Evolutionary conservation across 2,888 invertebrate species (phyloP).

Genomic region (Mamestra brassicae): DNA sequence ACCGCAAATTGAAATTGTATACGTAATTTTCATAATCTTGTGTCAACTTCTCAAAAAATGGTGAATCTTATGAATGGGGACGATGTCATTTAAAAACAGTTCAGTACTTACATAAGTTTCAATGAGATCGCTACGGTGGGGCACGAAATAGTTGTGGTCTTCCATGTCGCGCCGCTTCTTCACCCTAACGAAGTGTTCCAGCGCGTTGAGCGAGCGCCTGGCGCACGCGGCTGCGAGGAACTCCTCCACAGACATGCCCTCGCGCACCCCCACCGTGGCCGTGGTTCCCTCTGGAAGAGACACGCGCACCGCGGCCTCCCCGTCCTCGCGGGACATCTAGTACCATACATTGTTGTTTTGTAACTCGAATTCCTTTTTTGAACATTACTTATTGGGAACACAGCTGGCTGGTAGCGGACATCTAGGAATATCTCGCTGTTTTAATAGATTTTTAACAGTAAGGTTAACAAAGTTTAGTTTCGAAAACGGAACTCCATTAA

Average conservation of each 20-base stretch:
- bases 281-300: slow-evolving; percentile 96
- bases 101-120: slow-evolving; percentile 96
- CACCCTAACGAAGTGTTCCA: slow-evolving; percentile 98
- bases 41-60: background rate
- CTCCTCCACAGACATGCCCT: slow-evolving; percentile 98
- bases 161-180: slow-evolving; percentile 98
- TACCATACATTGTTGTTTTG: slow-evolving; percentile 11
- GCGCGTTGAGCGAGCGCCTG: slow-evolving; percentile 97
- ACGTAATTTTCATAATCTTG: background rate
- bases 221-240: slow-evolving; percentile 98
- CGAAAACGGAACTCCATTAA: background rate
- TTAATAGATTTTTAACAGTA: too few species aligned
- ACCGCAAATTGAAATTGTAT: slow-evolving; percentile 10
- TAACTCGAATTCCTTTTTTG: background rate
- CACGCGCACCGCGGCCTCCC: slow-evolving; percentile 97
- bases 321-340: slow-evolving; percentile 96
- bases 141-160: slow-evolving; percentile 98
- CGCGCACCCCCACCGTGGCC: slow-evolving; percentile 96
- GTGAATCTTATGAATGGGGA: background rate
- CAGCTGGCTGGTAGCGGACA: background rate
- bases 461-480: too few species aligned
- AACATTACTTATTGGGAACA: background rate
- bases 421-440: background rate
- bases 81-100: background rate
- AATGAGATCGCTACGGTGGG: slow-evolving; percentile 97